Conservation (phyloP, 2,113 vertebrate species). For the Myanophis thanlyinensis region DNA sequence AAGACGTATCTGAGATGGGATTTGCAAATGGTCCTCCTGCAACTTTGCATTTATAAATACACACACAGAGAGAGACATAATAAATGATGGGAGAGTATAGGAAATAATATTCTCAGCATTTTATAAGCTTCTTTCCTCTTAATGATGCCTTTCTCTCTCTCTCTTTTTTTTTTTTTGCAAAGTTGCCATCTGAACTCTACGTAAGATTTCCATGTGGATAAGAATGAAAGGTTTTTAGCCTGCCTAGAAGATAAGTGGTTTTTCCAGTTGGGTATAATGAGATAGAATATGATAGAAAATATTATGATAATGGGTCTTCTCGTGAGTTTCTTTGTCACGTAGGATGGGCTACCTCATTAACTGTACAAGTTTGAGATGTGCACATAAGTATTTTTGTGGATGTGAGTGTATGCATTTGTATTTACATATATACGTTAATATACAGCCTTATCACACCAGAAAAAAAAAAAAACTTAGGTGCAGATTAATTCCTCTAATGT, state of each 20-base stretch:
- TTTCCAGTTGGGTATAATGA: constrained; percentile 1
- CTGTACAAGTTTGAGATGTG: constrained; percentile 15
- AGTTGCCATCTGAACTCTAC: constrained; percentile 64
- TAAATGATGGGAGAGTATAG: constrained; percentile 61
- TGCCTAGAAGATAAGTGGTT: constrained; percentile 38
- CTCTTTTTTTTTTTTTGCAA: constrained; percentile 24
- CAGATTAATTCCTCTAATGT: fast-evolving
- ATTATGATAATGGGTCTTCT: constrained; percentile 6
- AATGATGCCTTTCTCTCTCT: constrained; percentile 56
- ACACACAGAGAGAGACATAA: constrained; percentile 24
- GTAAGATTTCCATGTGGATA: constrained; percentile 62
- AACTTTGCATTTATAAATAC: constrained; percentile 8
- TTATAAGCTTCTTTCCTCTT: constrained; percentile 61
- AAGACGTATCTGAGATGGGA: constrained; percentile 65
- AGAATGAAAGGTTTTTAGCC: constrained; percentile 50
- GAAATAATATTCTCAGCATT: constrained; percentile 69
- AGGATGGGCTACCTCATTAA: constrained; percentile 22
- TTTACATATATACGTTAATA: background rate
- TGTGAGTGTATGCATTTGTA: background rate
- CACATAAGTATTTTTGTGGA: background rate
- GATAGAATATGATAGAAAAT: background rate
- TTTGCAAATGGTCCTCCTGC: constrained; percentile 54
- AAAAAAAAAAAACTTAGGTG: fast-evolving
- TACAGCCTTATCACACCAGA: background rate
- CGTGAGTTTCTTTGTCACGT: constrained; percentile 20